Evolutionary conservation across 35 echinoderm and acorn worm genomes (phyloP).

Genomic region (Chiridota heheva): DNA sequence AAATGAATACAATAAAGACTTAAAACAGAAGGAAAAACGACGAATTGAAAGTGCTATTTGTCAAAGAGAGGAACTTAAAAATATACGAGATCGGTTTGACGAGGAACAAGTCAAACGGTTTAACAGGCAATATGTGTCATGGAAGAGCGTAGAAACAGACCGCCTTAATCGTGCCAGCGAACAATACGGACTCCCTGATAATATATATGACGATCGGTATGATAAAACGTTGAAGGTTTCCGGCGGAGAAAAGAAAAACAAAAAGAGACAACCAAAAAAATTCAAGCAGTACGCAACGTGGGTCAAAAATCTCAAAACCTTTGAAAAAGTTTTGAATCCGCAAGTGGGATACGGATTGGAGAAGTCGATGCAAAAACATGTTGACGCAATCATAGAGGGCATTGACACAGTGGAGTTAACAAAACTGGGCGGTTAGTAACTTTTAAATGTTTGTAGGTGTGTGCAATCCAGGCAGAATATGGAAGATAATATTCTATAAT

Average conservation of each 20-base stretch:
- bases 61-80: slow-evolving; percentile 60
- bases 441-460: no score
- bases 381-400: slow-evolving; percentile 59
- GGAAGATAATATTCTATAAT: no score
- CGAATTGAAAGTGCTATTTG: slow-evolving; percentile 28
- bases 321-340: slow-evolving; percentile 78
- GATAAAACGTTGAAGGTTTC: slow-evolving; percentile 74
- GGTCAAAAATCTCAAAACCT: slow-evolving; percentile 78
- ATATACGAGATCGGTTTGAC: slow-evolving; percentile 74
- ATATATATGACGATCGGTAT: slow-evolving; percentile 93
- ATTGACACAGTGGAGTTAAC: slow-evolving; percentile 72
- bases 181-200: slow-evolving; percentile 83
- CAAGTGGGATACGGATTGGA: slow-evolving; percentile 49
- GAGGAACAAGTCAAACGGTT: slow-evolving; percentile 94
- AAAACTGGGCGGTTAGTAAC: neutral
- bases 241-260: neutral
- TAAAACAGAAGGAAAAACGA: slow-evolving; percentile 20
- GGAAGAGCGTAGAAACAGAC: slow-evolving; percentile 86
- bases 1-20: slow-evolving; percentile 49
- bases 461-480: no score
- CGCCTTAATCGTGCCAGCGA: slow-evolving; percentile 55
- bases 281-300: slow-evolving; percentile 64
- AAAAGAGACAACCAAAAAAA: slow-evolving; percentile 21
- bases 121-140: slow-evolving; percentile 87
- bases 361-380: slow-evolving; percentile 25